A percentile compares a stretch with the other conserved stretches of the same genome.
These are phyloP conservation scores for Athalia circularis DNA, from an alignment of 2,888 invertebrate genomes.

Conservation along the genomic window DNA sequence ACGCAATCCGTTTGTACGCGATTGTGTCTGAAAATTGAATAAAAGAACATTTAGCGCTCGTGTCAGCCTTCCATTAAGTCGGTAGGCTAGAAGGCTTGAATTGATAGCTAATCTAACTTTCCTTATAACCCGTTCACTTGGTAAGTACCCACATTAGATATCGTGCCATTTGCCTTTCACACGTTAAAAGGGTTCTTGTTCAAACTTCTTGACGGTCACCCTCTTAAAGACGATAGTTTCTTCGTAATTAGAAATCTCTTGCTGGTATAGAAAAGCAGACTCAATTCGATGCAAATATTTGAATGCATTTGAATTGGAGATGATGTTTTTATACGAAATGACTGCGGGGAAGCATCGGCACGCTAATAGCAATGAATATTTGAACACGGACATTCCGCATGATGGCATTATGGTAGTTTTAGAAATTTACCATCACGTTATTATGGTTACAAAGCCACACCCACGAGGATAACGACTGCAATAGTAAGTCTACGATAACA, in stretches of 20 bases:
- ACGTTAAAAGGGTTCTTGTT: background rate
- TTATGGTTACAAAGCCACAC: no score
- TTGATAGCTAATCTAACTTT: no score
- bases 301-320: conserved; percentile 31
- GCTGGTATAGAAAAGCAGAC: background rate
- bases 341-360: background rate
- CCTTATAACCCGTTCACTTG: no score
- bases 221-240: conserved; percentile 1
- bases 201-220: background rate
- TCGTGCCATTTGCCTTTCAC: background rate
- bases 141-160: no score
- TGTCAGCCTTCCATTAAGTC: no score
- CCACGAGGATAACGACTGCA: no score
- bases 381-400: background rate
- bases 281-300: conserved; percentile 20
- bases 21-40: no score
- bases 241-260: background rate
- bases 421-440: background rate
- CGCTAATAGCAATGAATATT: conserved; percentile 12
- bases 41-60: no score
- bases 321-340: background rate
- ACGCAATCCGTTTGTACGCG: no score
- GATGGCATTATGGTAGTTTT: background rate
- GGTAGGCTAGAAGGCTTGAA: no score
- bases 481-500: no score